These are phyloP conservation scores for Rotaria macrura DNA, from an alignment of 2,888 invertebrate genomes.

Conservation along the genomic window DNA sequence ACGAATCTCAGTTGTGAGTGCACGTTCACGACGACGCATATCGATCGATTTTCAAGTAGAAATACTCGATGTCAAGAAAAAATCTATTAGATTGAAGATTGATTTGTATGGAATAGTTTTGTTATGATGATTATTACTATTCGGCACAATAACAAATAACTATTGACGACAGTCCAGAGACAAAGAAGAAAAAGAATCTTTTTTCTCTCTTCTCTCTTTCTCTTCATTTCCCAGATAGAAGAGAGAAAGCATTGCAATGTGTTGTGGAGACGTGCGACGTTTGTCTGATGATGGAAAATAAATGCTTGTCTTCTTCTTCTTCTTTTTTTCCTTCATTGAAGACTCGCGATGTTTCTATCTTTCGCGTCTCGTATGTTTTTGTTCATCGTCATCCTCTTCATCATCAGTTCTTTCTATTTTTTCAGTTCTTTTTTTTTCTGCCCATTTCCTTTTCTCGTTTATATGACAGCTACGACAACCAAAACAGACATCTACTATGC, in stretches of 20 bases:
- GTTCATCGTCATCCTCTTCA: background rate
- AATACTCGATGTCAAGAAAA: background rate
- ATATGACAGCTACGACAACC: background rate
- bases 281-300: background rate
- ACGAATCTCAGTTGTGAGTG: background rate
- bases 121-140: background rate
- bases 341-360: background rate
- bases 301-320: background rate
- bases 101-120: background rate
- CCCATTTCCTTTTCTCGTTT: background rate
- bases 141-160: background rate
- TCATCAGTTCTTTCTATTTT: background rate
- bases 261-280: background rate
- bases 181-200: background rate
- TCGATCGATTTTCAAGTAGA: background rate
- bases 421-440: background rate
- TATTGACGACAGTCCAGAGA: background rate
- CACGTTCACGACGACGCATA: constrained; percentile 4
- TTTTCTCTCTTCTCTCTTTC: background rate
- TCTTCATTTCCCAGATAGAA: background rate
- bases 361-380: background rate
- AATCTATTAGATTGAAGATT: background rate
- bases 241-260: background rate
- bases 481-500: background rate
- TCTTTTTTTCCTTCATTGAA: background rate